Evolutionary conservation across 2,888 invertebrate genomes (phyloP).

Genomic region (Balanococcus diminutus): DNA sequence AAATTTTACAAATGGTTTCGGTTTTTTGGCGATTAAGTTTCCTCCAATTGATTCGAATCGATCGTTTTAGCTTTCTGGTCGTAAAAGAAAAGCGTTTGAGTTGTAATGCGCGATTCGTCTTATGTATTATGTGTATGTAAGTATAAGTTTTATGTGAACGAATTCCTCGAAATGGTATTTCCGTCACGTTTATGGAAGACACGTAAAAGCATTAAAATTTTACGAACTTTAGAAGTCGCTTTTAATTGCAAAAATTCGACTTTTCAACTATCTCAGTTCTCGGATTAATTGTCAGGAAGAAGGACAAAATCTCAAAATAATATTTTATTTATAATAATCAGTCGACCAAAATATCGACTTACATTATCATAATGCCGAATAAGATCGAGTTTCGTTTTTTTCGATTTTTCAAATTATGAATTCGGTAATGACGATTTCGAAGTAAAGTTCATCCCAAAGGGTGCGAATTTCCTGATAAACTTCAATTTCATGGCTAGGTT

Average conservation of each 20-base stretch:
- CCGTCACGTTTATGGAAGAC: not conserved
- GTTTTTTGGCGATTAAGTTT: not conserved
- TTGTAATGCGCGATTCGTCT: not conserved
- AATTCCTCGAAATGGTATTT: not conserved
- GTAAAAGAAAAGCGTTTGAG: not conserved
- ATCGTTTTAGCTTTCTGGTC: not conserved
- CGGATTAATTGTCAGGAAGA: not conserved
- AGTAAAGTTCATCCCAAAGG: not conserved
- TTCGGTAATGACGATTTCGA: not conserved
- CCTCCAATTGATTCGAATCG: not conserved
- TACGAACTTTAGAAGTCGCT: not conserved
- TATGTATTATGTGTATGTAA: not conserved
- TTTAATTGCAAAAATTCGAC: not conserved
- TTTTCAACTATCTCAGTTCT: not conserved
- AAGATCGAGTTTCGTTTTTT: not conserved
- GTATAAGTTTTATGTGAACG: not conserved
- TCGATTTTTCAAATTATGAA: not conserved
- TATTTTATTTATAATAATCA: not conserved
- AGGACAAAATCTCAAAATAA: not conserved
- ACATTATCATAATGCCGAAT: not conserved
- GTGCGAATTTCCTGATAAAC: slow-evolving; percentile 14
- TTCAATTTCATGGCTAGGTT: not conserved
- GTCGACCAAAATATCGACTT: not conserved
- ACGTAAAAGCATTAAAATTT: not conserved
- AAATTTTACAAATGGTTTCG: not conserved